Evolutionary conservation across 2,888 invertebrate genomes (phyloP), one percentile per base, ranked within the genome.

Genomic region (Tortrix viridana): DNA sequence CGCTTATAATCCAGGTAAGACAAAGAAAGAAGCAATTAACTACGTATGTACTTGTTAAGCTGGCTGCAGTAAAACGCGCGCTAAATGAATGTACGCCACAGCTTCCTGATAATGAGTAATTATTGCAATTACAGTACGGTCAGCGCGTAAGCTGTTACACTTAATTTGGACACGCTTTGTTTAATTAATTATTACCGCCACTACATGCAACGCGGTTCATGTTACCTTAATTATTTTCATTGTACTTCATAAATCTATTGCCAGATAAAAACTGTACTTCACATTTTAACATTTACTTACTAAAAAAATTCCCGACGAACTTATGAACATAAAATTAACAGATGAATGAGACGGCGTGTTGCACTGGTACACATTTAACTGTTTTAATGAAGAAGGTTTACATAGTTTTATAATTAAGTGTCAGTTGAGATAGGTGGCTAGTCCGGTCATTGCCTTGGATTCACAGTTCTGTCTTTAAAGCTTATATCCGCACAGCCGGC

Each of bases 41-140:
- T 82, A 84, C 85, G 86, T 89, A 87, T 88, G 86, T 88, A 87
- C 88, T 89, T 88, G 89, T 85, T 86, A 85, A 86, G 85, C 79
- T 82, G 73, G 70, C 74, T 78, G 66, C 74, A 79, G 82, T 82
- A 89, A 89, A 90, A 89, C 84, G 73, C 76, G 77, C 72, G 78
- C 82, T 82, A 86, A 86, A 85, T 89, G 86, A 89, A 84, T 82
- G 84, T 81, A 79, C 81, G 76, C 80, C 75, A 76, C 80, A 77
- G 81, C 89, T 90, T 91, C 89, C 89, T 89, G 81, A 87, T 90
- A 88, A 89, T 86, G 80, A 87, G 82, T 86, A 84, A 89, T 90
- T 89, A 89, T 85, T 81, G 81, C 85, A 89, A 89, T 89, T 87
- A 86, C 70, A 69, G 85, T 88, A 91, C 82, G 79, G 86, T 84